Evolutionary conservation across 2,113 vertebrate species (phyloP).

Genomic region (Leucosticte australis): DNA sequence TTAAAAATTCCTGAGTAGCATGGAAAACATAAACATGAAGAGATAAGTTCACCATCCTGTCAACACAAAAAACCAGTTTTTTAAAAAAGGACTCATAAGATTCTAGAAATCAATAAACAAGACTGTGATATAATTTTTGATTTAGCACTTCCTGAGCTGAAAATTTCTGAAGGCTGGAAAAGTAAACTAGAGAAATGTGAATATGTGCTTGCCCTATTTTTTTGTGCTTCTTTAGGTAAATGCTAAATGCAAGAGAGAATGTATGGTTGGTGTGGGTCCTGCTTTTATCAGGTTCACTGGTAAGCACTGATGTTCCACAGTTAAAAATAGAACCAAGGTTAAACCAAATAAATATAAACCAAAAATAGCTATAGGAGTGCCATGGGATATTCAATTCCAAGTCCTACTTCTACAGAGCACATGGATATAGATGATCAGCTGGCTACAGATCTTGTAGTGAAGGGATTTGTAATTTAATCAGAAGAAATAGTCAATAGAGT

Average conservation of each 20-base stretch:
- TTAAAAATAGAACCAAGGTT: constrained; percentile 2
- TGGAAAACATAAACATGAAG: background rate
- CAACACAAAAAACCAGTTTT: background rate
- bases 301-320: background rate
- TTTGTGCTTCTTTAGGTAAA: background rate
- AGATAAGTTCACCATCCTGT: background rate
- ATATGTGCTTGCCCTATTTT: background rate
- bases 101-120: background rate
- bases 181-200: background rate
- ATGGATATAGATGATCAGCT: background rate
- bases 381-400: background rate
- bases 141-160: background rate
- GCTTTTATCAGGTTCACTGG: background rate
- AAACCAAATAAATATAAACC: background rate
- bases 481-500: background rate
- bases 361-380: background rate
- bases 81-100: background rate
- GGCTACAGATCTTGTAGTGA: background rate
- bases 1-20: background rate
- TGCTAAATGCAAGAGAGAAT: background rate
- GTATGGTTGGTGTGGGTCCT: background rate
- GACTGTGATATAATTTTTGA: background rate
- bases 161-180: background rate
- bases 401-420: background rate
- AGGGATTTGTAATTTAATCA: background rate